Evolutionary conservation across 2,888 invertebrate species (phyloP), one percentile per base, ranked within the genome.

Genomic region (Rotaria magnacalcarata): DNA sequence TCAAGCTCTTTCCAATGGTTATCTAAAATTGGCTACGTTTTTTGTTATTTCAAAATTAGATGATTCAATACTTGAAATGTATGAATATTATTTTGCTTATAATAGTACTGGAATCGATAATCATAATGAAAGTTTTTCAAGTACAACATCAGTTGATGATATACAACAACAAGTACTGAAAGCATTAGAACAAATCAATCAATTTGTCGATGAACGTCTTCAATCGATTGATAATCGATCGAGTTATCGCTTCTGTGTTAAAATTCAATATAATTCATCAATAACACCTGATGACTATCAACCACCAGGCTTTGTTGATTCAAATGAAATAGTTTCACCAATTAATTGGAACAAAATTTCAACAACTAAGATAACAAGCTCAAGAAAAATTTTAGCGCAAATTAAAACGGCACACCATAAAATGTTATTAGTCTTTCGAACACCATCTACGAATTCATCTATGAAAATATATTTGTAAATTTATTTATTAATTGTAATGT

Each of bases 281-380:
- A 41, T 67, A 16, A 67, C 67, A 27, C 67, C 67, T 2, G 7
- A 67, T 34, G 19, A 34, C 19, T 67, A 67, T 67, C 67, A 67
- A 67, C 67, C 67, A 67, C 34, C 67, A 67, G 67, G 67, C 34
- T 67, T 67, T 67, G 10, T 34, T 27, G 67, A 67, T 67, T 67
- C 67, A 67, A 8, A 34, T 34, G 85, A 85, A 58, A 50, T 85
- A 14, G 47, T 84, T 47, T 84, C 84, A 50, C 84, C 85, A 4
- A 84, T 84, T 8, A 84, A 85, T 60, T 84, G 84, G 58, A 84
- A 84, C 21, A 58, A 84, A 47, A 85, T 85, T 24, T 50, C 84
- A 60, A 52, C 58, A 11, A 85, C 84, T 3, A 85, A 85, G 50
- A 50, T 85, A 47, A 60, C 84, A 47, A 84, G 47, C 60, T 85